Base-by-base conservation (phyloP, 1,140 invertebrate genomes). In the Formica selysi region DNA sequence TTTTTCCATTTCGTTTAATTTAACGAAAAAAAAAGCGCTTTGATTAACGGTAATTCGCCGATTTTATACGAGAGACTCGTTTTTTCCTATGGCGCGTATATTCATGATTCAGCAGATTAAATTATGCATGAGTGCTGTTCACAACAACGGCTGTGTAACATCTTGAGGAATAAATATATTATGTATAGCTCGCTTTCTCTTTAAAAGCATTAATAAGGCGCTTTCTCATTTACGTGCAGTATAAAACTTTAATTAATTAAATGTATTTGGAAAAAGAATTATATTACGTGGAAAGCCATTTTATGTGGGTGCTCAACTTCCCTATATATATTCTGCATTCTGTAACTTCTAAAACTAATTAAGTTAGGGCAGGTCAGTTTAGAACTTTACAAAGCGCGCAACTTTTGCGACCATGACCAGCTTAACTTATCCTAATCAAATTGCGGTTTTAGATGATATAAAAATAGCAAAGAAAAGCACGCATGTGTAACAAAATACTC, bases 261-360 rank as follows among this genome's bases (percentile, higher is more conserved):
- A 80, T 32, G 64, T 3, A 70, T 70, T 70, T 22, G 62, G 22
- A 70, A 70, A 65, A 80, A 80, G 48, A 32, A 36, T 36, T 16
- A 36, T 80, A 36, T 80, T 70, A 80, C 48, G 54, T n/a, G 48
- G 64, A 29, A 70, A 80, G 51, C 36, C 57, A 80, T 80, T 80
- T 70, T 59, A 41, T 22, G 64, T 36, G 36, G 70, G 32, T 80
- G 51, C 41, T 41, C 48, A 80, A 80, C 51, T 80, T 57, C 36
- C 32, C 36, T 11, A 32, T 2, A 32, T 11, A 32, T 2, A 32
- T 57, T 64, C 41, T 65, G 51, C 78, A 70, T 80, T 80, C 65
- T 70, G 48, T 70, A 80, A 80, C 78, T 80, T 80, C 32, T 70
- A 70, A 57, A 80, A 80, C 64, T 80, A 70, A 80, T 80, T 80